Base-by-base conservation (phyloP, 92 coral and sea anemone species). In the Hydrozoanthus gracilis region DNA sequence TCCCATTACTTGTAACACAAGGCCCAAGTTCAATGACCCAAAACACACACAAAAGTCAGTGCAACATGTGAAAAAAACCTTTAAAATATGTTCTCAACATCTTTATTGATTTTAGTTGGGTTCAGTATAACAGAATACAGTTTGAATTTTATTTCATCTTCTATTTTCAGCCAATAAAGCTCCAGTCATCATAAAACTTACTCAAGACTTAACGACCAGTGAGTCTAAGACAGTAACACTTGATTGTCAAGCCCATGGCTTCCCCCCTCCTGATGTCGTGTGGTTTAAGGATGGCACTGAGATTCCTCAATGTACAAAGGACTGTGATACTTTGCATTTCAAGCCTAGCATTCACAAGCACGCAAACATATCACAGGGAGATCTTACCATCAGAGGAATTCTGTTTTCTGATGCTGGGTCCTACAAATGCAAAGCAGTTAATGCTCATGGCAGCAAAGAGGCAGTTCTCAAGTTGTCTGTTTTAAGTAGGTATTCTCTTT, bases 361-460 rank as follows among this genome's bases (percentile, higher is more conserved):
- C 2, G 20, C 12, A 6, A 16, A 48, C 10, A 46, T 10, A 46
- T 46, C 56, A 3, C 10, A 46, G 4, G 55, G 52, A 2, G 17
- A 10, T 6, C 11, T 73, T 11, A 50, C 12, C 17, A 48, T 73
- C 46, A 75, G 50, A 49, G 5, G 16, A 1, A 10, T 49, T 0
- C 8, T 7, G 3, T 75, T 48, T 16, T 75, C 62, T 3, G 79
- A 75, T 45, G 61, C 79, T 49, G 79, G 79, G 6, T 16, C 14
- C 9, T 75, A 75, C 62, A 75, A 50, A 5, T 75, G 79, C 44
- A 49, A 52, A 12, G 79, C 60, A 14, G 10, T 75, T 50, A 75
- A 75, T 45, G 17, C 15, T 11, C 7, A 50, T 6, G 79, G 79
- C 14, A 17, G 4, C 0, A 49, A 9, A 49, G 79, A 75, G 45